Percentiles rank a stretch among this genome's conserved stretches.
phyloP scores from a whole-genome alignment of 1,140 invertebrate species.

The Dryas iulia region DNA sequence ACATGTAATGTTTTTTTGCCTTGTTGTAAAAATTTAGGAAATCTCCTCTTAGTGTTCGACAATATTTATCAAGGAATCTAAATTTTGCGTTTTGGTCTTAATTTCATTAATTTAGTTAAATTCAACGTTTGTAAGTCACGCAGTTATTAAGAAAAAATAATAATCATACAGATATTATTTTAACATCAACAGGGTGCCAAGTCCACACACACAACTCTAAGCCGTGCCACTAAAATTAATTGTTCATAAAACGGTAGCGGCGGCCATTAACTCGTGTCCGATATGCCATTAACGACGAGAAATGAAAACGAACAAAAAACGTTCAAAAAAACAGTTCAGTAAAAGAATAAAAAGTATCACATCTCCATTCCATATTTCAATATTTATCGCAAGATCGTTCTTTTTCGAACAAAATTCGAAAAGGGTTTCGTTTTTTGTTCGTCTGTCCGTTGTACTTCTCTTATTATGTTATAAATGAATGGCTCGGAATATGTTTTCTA shows the following conservation, averaged over 20 bases:
- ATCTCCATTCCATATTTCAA: constrained; percentile 75
- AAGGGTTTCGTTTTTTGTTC: constrained; percentile 51
- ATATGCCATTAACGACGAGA: constrained; percentile 31
- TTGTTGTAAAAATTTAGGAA: no score
- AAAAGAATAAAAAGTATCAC: constrained; percentile 31
- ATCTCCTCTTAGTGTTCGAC: no score
- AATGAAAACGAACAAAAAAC: constrained; percentile 28
- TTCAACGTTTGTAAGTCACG: no score
- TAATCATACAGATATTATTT: background rate
- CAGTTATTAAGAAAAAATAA: background rate
- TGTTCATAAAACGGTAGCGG: constrained; percentile 40
- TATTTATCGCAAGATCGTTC: constrained; percentile 74
- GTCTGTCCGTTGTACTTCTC: constrained; percentile 47
- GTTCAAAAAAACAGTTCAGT: constrained; percentile 3
- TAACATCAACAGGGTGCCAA: background rate
- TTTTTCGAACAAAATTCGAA: constrained; percentile 71
- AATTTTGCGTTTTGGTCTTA: no score
- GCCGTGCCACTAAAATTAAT: constrained; percentile 36
- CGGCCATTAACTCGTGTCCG: constrained; percentile 29
- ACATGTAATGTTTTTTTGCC: no score
- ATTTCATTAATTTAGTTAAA: no score
- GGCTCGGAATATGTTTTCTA: constrained; percentile 56
- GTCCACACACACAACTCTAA: background rate
- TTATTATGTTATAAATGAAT: constrained; percentile 74
- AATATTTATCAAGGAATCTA: no score